Conservation (phyloP, 2,797 vertebrate species). For the Pangasius krempfi region DNA sequence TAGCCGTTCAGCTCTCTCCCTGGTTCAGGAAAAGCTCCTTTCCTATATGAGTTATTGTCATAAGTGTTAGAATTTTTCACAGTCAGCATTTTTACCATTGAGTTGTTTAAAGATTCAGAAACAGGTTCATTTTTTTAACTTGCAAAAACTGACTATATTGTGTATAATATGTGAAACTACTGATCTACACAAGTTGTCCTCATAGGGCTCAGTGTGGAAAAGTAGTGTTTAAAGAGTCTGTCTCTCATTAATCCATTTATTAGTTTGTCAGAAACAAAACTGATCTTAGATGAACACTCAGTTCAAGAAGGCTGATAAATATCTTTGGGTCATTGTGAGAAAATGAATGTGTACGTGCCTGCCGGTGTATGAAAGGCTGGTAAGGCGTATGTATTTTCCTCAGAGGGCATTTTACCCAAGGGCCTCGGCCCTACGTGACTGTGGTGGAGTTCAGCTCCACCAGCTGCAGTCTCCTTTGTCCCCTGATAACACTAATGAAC, state of each 20-base stretch:
- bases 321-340: conserved; percentile 27
- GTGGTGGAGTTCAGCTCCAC: conserved; percentile 60
- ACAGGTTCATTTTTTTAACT: background rate
- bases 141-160: background rate
- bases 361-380: conserved; percentile 32
- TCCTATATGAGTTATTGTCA: background rate
- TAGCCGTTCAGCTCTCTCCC: background rate
- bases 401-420: conserved; percentile 49
- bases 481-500: conserved; percentile 80
- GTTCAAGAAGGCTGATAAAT: background rate
- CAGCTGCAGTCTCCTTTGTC: conserved; percentile 67
- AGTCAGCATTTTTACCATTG: conserved; percentile 18
- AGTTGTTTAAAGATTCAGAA: background rate
- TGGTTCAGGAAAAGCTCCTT: conserved; percentile 24
- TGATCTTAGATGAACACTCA: background rate
- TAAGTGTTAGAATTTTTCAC: background rate
- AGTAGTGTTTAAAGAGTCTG: background rate
- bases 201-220: background rate
- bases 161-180: background rate
- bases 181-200: background rate
- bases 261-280: background rate
- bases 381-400: conserved; percentile 44
- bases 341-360: conserved; percentile 46
- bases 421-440: conserved; percentile 74
- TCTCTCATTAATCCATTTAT: background rate